Evolutionary conservation across 2,888 invertebrate genomes (phyloP), one percentile per base, ranked within the genome.

Genomic region (Macrosiphum euphorbiae): DNA sequence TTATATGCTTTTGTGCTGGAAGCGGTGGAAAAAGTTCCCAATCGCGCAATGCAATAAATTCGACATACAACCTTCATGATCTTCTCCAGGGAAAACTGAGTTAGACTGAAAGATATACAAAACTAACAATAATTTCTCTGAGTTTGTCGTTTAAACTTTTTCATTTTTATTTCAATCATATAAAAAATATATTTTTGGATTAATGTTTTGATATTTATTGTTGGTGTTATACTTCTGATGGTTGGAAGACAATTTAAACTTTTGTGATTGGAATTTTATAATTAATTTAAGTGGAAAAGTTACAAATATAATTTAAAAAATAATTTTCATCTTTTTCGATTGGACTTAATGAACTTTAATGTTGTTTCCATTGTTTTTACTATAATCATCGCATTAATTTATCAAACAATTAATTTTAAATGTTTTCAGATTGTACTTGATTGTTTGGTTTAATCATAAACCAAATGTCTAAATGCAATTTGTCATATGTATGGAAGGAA

Each of bases 31-130:
- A 94, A 94, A 86, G 85, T 94, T 90, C 67, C 86, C 58, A 87
- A 90, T 90, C 41, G 41, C 41, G 41, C 35, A 87, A 35, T 41
- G 90, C 52, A 90, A 94, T 94, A 90, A 94, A 94, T 94, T 93
- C 35, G 84, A 28, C 47, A n/a, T 86, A 87, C 28, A 86, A 90
- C 90, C 52, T 94, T 44, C 41, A 52, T 90, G n/a, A 52, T 89
- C 20, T 90, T 85, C 90, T 90, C 86, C 50, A n/a, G 90, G 94
- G 90, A 86, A 61, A 93, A 86, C 93, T 61, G 35, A 8, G 93
- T 89, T 58, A 47, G 28, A 61, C 35, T 50, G 8, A 50, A 93
- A 61, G 26, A 85, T 85, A 90, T 50, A 61, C 85, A 85, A 93
- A 90, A 93, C 78, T 58, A 35, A 90, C 47, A 58, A 90, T 61